Evolutionary conservation across 2,113 vertebrate genomes (phyloP), one percentile per base, ranked within the genome.

Genomic region (Hipposideros armiger): DNA sequence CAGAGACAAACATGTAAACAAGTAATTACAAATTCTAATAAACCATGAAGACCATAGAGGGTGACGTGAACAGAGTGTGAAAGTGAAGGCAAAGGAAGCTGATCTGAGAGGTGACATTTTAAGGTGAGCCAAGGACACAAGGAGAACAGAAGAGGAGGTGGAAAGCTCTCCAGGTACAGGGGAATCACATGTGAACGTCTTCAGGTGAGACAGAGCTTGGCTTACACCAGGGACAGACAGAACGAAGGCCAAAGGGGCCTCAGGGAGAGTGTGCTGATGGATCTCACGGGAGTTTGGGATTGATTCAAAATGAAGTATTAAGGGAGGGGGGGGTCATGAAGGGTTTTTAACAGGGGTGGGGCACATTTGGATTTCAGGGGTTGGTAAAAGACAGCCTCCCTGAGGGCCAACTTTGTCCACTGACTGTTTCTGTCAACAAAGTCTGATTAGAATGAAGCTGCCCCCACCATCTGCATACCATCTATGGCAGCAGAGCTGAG

Each of bases 131-230:
- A 3, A 42, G 42, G 22, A 56, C 45, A 7, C 2, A 20, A 62
- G 42, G 56, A 64, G 24, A 32, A 26, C 4, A 16, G 5, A 28
- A 16, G 32, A 14, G 9, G 13, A 17, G 1, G 19, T 42, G 24
- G n/a, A 36, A 40, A 22, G 73, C 60, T 22, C 28, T 32, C 36
- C 19, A 30, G 40, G 17, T 36, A 80, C 30, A 50, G 40, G 22
- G 77, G 42, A 62, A 45, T 7, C 67, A 36, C 0, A 0, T 28
- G 28, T 22, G 0, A 11, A 0, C 1, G 4, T 52, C 28, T 72
- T 28, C 36, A 66, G n/a, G 72, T 60, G 14, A 78, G 40, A 40
- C 15, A 28, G 36, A 20, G 47, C 60, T n/a, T 76, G 36, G 60
- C 36, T 3, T 24, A 24, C 5, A 19, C 28, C 8, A 7, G 22